Evolutionary conservation across 1,140 invertebrate species (phyloP).

Genomic region (Acyrthosiphon pisum): DNA sequence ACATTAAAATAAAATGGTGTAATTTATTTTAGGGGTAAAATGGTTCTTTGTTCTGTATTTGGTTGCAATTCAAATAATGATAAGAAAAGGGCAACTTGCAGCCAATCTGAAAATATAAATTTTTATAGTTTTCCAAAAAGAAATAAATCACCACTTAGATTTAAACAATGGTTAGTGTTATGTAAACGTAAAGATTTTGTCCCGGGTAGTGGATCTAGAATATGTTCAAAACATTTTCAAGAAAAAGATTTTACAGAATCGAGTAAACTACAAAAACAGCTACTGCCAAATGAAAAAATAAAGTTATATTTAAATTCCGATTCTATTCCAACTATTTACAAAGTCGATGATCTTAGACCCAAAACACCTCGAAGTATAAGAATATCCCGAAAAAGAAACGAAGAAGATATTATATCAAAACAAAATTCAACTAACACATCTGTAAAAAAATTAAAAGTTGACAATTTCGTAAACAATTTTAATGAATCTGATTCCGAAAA

Average conservation of each 20-base stretch:
- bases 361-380: background rate
- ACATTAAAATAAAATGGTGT: background rate
- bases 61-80: slow-evolving; percentile 10
- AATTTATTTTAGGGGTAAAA: background rate
- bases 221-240: too few species aligned
- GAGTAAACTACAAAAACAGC: background rate
- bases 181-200: slow-evolving; percentile 22
- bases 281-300: slow-evolving; percentile 21
- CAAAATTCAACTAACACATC: background rate
- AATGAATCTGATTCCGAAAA: background rate
- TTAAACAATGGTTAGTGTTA: background rate
- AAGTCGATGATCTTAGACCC: background rate
- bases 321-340: background rate
- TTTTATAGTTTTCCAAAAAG: slow-evolving; percentile 35
- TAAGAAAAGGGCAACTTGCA: background rate
- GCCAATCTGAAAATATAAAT: background rate
- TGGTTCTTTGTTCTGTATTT: slow-evolving; percentile 31
- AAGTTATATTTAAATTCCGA: background rate
- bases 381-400: background rate
- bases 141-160: background rate
- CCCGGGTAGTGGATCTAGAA: background rate
- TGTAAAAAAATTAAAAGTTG: background rate
- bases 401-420: background rate
- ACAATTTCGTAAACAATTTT: background rate
- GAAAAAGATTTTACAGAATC: slow-evolving; percentile 3